Conservation (phyloP, 2,797 vertebrate species). For the Enteromius thamalakanensis region DNA sequence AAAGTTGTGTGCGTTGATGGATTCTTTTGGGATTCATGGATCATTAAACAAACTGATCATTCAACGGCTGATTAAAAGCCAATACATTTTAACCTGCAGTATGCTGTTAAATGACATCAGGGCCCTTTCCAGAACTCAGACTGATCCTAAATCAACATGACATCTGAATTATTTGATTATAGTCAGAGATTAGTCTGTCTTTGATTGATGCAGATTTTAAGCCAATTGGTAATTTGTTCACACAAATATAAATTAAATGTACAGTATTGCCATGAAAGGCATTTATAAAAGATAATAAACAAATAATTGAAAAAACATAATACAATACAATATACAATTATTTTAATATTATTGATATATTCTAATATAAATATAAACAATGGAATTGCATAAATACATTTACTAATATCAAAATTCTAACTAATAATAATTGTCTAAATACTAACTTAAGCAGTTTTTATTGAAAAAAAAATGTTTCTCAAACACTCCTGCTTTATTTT, state of each 20-base stretch:
- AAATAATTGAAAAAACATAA: background rate
- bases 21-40: background rate
- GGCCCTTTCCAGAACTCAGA: background rate
- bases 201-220: constrained; percentile 7
- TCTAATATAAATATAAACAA: too few relatives aligned
- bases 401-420: too few relatives aligned
- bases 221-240: background rate
- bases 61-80: background rate
- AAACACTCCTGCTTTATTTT: too few relatives aligned
- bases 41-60: background rate
- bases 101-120: background rate
- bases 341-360: background rate
- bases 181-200: background rate
- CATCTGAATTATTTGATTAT: background rate
- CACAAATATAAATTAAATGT: background rate
- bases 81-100: background rate
- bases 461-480: too few relatives aligned
- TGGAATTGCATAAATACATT: too few relatives aligned
- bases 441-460: too few relatives aligned
- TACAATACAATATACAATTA: background rate
- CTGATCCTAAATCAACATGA: background rate
- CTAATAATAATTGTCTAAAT: too few relatives aligned
- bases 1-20: background rate
- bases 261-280: background rate
- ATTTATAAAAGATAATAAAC: background rate